Conservation (phyloP, 2,888 invertebrate genomes). For the Sinopyrophorus schimmeli region DNA sequence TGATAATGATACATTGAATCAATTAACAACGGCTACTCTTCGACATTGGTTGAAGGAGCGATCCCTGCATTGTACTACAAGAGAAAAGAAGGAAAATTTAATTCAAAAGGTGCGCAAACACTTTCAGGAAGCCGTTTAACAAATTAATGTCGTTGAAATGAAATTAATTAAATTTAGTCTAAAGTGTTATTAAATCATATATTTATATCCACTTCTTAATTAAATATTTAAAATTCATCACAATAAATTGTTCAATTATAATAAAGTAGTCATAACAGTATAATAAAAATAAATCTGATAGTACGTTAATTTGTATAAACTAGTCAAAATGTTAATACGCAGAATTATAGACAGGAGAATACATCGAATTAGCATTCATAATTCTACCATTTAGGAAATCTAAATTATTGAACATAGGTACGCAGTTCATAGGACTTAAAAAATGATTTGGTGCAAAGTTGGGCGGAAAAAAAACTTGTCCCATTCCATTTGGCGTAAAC, state of each 20-base stretch:
- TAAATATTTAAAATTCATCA: too few relatives aligned
- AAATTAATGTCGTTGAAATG: too few relatives aligned
- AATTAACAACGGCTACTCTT: conserved; percentile 36
- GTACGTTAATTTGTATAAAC: too few relatives aligned
- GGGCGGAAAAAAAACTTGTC: conserved; percentile 38
- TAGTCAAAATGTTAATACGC: neutral
- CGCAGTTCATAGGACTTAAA: conserved; percentile 23
- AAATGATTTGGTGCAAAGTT: conserved; percentile 36
- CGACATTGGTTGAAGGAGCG: conserved; percentile 36
- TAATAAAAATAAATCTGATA: too few relatives aligned
- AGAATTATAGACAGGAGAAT: neutral
- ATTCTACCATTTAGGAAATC: conserved; percentile 33
- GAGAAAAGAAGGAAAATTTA: conserved; percentile 38
- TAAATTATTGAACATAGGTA: conserved; percentile 12
- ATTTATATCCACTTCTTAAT: too few relatives aligned
- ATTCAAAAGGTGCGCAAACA: conserved; percentile 36
- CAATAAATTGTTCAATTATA: too few relatives aligned
- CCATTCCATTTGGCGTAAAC: too few relatives aligned
- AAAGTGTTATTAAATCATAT: too few relatives aligned
- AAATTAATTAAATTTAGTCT: too few relatives aligned
- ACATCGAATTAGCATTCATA: conserved; percentile 1
- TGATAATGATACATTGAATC: conserved; percentile 35
- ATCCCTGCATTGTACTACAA: conserved; percentile 35
- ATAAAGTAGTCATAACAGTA: too few relatives aligned
- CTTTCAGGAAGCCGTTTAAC: conserved; percentile 26